Evolutionary conservation across 2,797 vertebrate species (phyloP), one percentile per base, ranked within the genome.

Genomic region (Gephyroberyx darwinii): DNA sequence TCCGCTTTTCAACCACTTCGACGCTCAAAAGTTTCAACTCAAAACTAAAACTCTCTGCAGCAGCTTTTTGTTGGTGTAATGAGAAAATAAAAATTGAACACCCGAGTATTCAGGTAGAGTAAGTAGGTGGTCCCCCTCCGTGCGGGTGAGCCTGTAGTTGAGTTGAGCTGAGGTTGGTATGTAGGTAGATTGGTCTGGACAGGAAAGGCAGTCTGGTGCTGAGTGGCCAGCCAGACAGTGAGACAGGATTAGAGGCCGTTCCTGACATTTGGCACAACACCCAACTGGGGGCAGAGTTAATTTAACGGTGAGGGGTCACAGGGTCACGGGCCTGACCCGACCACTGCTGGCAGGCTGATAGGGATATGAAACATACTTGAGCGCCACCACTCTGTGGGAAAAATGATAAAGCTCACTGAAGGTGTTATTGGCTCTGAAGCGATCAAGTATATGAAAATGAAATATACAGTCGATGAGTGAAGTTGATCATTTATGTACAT

Each of bases 181-280:
- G 83, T 70, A 66, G 76, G 64, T 84, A 77, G 71, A 78, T 83
- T 71, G 69, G 65, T 79, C 74, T 82, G 82, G 78, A 82, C 69
- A 74, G 78, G 71, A 77, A 75, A 81, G 77, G 69, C 75, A 77
- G 69, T 67, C 64, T 47, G 68, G 67, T 82, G 82, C 78, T 71
- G 84, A 87, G 83, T 77, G 30, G 82, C 59, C 75, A 60, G 72
- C 67, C 57, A 84, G 85, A 80, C 75, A 80, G 74, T 54, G 45
- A 89, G 84, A 85, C 77, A 59, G 90, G 91, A 93, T 91, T 92
- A 91, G 80, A 91, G 73, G 75, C 82, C 58, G 35, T 63, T 89
- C 76, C 77, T 93, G 89, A 92, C 88, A 89, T 89, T 90, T 91
- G 88, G 87, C 85, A 87, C 86, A 90, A 89, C 89, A 90, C 86